Percentiles rank a stretch among this genome's conserved stretches.
These are phyloP conservation scores for Tolypeutes matacus DNA, from an alignment of 2,797 vertebrate genomes.

Conservation along the genomic window DNA sequence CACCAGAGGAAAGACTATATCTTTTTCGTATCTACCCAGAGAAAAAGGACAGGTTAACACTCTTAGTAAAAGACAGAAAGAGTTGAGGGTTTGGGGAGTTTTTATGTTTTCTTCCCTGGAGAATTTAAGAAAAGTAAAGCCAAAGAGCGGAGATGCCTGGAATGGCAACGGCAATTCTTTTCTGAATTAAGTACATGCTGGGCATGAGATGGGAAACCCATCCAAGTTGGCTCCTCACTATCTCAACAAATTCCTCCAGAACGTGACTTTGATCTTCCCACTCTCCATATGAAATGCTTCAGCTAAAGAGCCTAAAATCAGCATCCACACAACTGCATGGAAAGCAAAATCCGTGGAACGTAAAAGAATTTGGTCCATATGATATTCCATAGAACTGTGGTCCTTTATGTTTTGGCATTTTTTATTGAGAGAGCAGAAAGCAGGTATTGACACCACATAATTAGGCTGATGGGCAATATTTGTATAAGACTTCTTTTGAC, in stretches of 20 bases:
- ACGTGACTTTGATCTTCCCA: not conserved
- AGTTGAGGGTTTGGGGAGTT: slow-evolving; percentile 61
- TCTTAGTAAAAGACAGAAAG: slow-evolving; percentile 77
- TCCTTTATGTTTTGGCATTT: not conserved
- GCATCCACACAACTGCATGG: rapidly evolving
- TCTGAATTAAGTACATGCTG: not conserved
- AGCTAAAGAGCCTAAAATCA: not conserved
- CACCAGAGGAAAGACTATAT: slow-evolving; percentile 74
- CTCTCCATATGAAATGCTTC: not conserved
- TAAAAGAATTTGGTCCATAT: too few species aligned
- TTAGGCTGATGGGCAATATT: rapidly evolving
- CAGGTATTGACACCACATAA: not conserved
- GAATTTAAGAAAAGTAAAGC: slow-evolving; percentile 62
- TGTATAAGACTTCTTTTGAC: not conserved
- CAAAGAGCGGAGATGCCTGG: not conserved
- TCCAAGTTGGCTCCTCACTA: rapidly evolving
- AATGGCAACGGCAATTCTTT: slow-evolving; percentile 34
- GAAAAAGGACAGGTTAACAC: slow-evolving; percentile 71
- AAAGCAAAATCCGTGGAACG: not conserved
- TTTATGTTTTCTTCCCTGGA: slow-evolving; percentile 38
- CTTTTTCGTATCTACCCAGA: slow-evolving; percentile 76
- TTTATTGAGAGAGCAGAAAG: not conserved
- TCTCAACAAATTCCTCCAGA: not conserved
- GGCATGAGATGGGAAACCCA: rapidly evolving
- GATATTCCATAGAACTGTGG: not conserved